These are phyloP conservation scores for Periophthalmus modestus DNA, from an alignment of 2,113 vertebrate genomes.

Conservation along the genomic window DNA sequence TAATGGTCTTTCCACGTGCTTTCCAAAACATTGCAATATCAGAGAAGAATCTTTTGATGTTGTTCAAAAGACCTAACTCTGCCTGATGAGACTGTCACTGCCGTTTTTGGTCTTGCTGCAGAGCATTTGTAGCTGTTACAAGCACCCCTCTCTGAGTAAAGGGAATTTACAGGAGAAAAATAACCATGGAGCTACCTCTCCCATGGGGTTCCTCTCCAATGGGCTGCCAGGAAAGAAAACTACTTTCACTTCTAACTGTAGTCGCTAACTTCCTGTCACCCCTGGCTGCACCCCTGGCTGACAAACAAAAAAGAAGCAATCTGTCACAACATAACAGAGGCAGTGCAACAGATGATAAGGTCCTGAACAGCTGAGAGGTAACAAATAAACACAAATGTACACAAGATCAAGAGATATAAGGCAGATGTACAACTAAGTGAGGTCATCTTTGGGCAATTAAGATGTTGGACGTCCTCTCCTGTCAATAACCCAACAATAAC, in stretches of 20 bases:
- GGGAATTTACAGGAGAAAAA: constrained; percentile 39
- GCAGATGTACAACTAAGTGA: constrained; percentile 18
- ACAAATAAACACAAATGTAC: not conserved
- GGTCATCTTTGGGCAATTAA: not conserved
- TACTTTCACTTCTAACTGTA: constrained; percentile 32
- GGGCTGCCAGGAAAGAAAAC: constrained; percentile 48
- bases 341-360: constrained; percentile 18
- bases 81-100: constrained; percentile 14
- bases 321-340: constrained; percentile 46
- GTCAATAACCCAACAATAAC: constrained; percentile 20
- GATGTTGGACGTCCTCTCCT: constrained; percentile 19
- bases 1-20: not conserved
- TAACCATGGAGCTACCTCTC: constrained; percentile 64
- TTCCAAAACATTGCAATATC: not conserved
- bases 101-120: constrained; percentile 23
- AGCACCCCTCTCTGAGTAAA: constrained; percentile 30
- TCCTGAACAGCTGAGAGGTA: constrained; percentile 27
- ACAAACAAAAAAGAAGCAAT: constrained; percentile 33
- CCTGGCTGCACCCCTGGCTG: constrained; percentile 24
- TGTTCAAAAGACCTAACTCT: constrained; percentile 13
- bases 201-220: constrained; percentile 36
- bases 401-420: not conserved
- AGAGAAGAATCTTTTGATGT: constrained; percentile 1
- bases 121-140: constrained; percentile 50
- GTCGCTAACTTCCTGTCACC: constrained; percentile 21